These are phyloP conservation scores for Eubucco bourcierii DNA, from an alignment of 2,113 vertebrate species.

Conservation along the genomic window DNA sequence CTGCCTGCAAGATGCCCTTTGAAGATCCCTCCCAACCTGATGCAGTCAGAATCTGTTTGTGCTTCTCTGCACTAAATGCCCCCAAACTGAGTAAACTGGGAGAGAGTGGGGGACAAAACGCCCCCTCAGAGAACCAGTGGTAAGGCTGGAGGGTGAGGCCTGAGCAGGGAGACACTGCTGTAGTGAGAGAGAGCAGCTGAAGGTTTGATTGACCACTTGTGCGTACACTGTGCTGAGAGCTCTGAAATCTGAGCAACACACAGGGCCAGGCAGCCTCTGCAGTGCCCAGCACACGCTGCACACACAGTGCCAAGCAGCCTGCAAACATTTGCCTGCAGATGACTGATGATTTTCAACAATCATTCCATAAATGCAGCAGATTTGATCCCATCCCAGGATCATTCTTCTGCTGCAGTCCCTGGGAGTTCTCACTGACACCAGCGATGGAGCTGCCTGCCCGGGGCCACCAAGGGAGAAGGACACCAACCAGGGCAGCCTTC, in stretches of 20 bases:
- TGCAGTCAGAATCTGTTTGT: too few species aligned
- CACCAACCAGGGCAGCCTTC: neutral
- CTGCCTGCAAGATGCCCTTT: too few species aligned
- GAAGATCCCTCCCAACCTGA: too few species aligned
- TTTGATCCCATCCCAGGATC: neutral
- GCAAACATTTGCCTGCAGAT: neutral
- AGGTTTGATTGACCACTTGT: neutral
- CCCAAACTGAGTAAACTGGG: neutral
- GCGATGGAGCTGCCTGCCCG: neutral
- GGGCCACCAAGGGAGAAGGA: neutral
- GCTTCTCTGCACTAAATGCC: neutral
- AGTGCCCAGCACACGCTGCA: neutral
- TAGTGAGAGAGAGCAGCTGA: neutral
- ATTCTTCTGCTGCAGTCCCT: neutral
- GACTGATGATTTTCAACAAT: slow-evolving; percentile 34
- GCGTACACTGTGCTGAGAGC: neutral
- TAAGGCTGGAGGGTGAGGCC: neutral
- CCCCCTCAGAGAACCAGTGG: rapidly evolving
- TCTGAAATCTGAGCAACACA: neutral
- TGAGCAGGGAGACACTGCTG: rapidly evolving
- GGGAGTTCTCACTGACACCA: neutral
- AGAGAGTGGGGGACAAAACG: neutral
- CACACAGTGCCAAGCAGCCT: neutral
- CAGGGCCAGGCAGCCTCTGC: neutral
- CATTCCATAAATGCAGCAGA: neutral